A percentile compares a stretch with the other conserved stretches of the same genome.
These are phyloP conservation scores for Prietella phreatophila DNA, from an alignment of 2,113 vertebrate genomes.

Conservation along the genomic window DNA sequence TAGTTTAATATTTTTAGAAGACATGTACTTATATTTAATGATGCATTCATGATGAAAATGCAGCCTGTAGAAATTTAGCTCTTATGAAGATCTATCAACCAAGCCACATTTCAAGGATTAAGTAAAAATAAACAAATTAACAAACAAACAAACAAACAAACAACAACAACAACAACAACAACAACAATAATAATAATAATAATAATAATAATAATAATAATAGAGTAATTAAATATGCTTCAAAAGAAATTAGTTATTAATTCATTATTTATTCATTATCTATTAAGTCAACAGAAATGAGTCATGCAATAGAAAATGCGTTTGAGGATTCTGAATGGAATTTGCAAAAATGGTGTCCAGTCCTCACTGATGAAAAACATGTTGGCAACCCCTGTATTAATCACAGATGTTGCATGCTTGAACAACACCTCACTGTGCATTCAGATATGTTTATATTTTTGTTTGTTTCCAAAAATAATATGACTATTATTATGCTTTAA, in stretches of 20 bases:
- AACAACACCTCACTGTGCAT: not conserved
- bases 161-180: no score
- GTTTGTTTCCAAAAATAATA: not conserved
- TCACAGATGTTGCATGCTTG: not conserved
- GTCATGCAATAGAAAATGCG: not conserved
- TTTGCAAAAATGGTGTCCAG: not conserved
- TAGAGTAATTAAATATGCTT: not conserved
- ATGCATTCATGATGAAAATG: not conserved
- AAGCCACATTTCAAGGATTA: not conserved
- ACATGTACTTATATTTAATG: not conserved
- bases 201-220: not conserved
- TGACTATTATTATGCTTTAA: no score
- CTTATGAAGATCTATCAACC: not conserved
- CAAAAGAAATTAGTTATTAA: not conserved
- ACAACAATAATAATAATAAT: not conserved
- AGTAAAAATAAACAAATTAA: not conserved
- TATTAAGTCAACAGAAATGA: not conserved
- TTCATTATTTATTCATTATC: not conserved
- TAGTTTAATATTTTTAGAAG: not conserved
- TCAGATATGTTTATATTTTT: not conserved
- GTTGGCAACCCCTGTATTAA: not conserved
- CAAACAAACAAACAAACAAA: no score
- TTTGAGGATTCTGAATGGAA: not conserved
- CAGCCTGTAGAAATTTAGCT: not conserved
- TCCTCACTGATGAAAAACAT: conserved; percentile 13